Base-by-base conservation (phyloP, 64 coral and sea anemone species). In the Pachyseris speciosa region DNA sequence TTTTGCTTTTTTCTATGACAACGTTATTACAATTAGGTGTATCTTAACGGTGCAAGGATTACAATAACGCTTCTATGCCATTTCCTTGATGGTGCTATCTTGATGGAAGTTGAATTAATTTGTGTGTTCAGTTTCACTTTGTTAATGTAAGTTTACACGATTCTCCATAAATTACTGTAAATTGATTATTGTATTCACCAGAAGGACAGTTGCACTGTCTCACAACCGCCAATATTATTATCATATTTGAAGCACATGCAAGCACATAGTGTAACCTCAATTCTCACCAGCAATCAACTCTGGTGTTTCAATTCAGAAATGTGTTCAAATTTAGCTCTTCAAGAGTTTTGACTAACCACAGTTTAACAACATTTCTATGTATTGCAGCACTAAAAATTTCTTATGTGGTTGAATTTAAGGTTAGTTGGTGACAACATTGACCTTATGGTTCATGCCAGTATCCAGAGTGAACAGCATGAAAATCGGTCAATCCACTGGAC, bases 361-460 rank as follows among this genome's bases (percentile, higher is more conserved):
- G 57, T 60, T 60, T 60, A 13, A 60, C 9, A 61, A 61, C 19
- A 61, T 61, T 61, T 61, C 20, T 2, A 61, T 61, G 19, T 61
- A 61, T 25, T 25, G 57, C 19, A 61, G 22, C 57, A 61, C 19
- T 0, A 3, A n/a, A 61, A 61, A 61, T 61, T 61, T 61, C 19
- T 25, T 61, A 25, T 61, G 19, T 61, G 19, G 19, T 24, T 28
- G 5, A 47, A 74, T 13, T 44, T 48, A 3, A 93, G 83, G 59
- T 34, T 68, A 22, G 72, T 93, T 67, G 83, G 74, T 12, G 89
- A 91, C 38, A 90, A 70, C 8, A 80, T 90, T 38, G 88, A 90
- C 36, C 27, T 70, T 6, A 38, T 53, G 75, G 60, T 90, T 5
- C 30, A 90, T 71, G 61, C 88, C 0, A 45, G 88, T 15, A 38